A percentile compares a stretch with the other conserved stretches of the same genome.
Evolutionary conservation across 2,113 vertebrate species (phyloP).

Genomic region (Epinephelus cyanopodus): DNA sequence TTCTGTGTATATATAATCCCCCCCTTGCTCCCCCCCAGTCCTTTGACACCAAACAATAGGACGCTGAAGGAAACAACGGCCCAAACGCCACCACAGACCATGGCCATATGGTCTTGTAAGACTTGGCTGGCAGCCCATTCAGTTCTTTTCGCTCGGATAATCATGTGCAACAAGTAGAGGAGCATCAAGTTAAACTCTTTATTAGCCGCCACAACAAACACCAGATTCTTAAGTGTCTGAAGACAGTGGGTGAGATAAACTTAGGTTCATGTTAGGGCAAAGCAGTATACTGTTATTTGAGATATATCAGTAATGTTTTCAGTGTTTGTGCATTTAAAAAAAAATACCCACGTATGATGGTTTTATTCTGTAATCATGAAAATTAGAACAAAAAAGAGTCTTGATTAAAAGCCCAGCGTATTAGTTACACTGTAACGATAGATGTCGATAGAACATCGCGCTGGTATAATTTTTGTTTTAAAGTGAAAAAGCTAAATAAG

Average conservation of each 20-base stretch:
- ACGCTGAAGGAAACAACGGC: constrained; percentile 76
- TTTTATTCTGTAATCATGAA: background rate
- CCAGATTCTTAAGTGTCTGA: background rate
- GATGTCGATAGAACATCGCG: background rate
- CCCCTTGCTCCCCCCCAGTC: constrained; percentile 34
- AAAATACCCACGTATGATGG: background rate
- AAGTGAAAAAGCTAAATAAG: background rate
- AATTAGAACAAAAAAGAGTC: background rate
- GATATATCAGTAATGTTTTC: background rate
- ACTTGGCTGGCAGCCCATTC: constrained; percentile 68
- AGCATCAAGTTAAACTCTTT: constrained; percentile 59
- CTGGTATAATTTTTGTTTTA: background rate
- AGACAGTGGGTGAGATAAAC: background rate
- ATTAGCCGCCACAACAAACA: constrained; percentile 55
- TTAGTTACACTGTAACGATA: background rate
- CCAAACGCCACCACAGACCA: constrained; percentile 60
- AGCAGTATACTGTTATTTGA: background rate
- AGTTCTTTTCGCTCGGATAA: constrained; percentile 57
- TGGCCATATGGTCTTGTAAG: constrained; percentile 77
- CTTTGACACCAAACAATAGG: constrained; percentile 79
- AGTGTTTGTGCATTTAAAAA: background rate
- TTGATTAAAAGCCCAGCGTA: background rate
- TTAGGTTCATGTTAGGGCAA: background rate
- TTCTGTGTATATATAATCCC: constrained; percentile 75
- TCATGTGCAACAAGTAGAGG: constrained; percentile 58